Conservation (phyloP, 1,140 invertebrate species). For the Cheumatopsyche charites region DNA sequence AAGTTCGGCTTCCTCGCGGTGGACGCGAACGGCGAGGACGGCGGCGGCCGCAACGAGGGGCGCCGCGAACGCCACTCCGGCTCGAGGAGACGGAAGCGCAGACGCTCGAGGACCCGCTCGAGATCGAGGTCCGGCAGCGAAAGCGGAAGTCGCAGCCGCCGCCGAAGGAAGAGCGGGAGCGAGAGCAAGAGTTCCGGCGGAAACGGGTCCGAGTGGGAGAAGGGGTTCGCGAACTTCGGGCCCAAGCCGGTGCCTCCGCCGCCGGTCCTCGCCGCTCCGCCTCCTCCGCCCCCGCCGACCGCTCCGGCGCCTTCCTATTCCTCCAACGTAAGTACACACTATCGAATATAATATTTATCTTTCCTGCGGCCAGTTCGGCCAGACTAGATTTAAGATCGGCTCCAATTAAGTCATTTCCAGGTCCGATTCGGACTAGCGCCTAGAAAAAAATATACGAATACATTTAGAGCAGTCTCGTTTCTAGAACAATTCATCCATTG, state of each 20-base stretch:
- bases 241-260: neutral
- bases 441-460: neutral
- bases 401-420: neutral
- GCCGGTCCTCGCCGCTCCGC: neutral
- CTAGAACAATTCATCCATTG: neutral
- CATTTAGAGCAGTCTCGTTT: neutral
- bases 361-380: neutral
- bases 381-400: neutral
- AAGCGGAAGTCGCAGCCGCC: neutral
- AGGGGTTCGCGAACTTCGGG: neutral
- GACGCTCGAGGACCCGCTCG: conserved; percentile 18
- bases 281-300: neutral
- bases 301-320: neutral
- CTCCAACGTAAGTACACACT: neutral
- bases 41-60: neutral
- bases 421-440: neutral
- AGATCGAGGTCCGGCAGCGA: neutral
- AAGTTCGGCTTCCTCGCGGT: conserved; percentile 44
- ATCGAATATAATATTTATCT: neutral
- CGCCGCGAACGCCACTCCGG: conserved; percentile 16
- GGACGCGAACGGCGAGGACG: neutral
- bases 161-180: neutral
- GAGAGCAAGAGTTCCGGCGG: conserved; percentile 14
- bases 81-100: conserved; percentile 6
- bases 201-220: neutral